phyloP scores from a whole-genome alignment of 1,140 invertebrate species.

The Drosophila paulistorum region DNA sequence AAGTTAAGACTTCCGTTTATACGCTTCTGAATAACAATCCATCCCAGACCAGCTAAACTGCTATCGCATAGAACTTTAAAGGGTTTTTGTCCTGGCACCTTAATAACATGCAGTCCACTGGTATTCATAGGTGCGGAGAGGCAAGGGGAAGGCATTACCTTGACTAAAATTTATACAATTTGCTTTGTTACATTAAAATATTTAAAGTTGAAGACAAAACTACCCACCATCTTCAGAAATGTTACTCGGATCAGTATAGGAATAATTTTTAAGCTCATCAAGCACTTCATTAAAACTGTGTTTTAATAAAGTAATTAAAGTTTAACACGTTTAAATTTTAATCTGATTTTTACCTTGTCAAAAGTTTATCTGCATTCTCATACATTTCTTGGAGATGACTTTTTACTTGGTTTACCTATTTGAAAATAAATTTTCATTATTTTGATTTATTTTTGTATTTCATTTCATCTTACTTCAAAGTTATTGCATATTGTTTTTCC shows the following conservation, averaged over 20 bases:
- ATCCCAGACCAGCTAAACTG: constrained; percentile 81
- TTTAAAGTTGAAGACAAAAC: neutral
- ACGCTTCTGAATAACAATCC: constrained; percentile 87
- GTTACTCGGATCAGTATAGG: neutral
- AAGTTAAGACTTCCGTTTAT: constrained; percentile 87
- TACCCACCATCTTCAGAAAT: neutral
- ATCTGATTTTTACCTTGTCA: constrained; percentile 18
- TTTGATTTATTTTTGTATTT: neutral
- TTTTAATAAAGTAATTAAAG: no score
- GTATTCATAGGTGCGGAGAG: constrained; percentile 11
- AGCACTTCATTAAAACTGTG: constrained; percentile 31
- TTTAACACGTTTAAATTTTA: neutral
- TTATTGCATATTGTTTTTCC: neutral
- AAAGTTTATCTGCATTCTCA: constrained; percentile 28
- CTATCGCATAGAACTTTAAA: constrained; percentile 59
- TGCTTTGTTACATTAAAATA: neutral
- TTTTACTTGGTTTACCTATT: neutral
- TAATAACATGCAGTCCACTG: constrained; percentile 30
- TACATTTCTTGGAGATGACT: constrained; percentile 14
- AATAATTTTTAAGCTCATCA: neutral
- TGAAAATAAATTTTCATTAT: neutral
- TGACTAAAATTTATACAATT: neutral
- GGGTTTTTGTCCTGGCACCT: constrained; percentile 40
- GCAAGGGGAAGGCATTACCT: constrained; percentile 39
- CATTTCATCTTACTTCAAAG: neutral